A percentile compares a stretch with the other conserved stretches of the same genome.
Evolutionary conservation across 2,888 invertebrate genomes (phyloP).

Genomic region (Epirrita christyi): DNA sequence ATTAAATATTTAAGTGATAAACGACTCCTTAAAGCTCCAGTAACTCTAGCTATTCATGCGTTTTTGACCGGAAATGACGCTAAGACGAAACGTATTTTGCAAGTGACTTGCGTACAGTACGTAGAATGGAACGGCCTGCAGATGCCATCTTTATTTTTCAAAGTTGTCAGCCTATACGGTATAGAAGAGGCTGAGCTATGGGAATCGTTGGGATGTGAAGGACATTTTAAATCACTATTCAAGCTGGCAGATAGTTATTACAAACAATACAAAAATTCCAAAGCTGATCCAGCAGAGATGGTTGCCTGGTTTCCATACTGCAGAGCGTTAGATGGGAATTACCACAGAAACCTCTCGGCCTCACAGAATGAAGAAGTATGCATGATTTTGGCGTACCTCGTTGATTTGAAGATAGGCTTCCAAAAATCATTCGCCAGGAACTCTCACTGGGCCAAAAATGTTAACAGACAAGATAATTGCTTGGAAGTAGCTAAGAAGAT

Average conservation of each 20-base stretch:
- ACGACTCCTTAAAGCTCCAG: background rate
- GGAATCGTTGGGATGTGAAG: slow-evolving; percentile 8
- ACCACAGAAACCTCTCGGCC: slow-evolving; percentile 22
- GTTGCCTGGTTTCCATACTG: slow-evolving; percentile 30
- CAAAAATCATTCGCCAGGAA: slow-evolving; percentile 22
- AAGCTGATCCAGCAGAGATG: slow-evolving; percentile 8
- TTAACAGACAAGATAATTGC: background rate
- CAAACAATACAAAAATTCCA: slow-evolving; percentile 14
- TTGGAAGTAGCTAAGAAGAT: slow-evolving; percentile 4
- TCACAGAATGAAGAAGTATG: slow-evolving; percentile 14
- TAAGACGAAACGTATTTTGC: slow-evolving; percentile 22
- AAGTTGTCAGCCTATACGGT: slow-evolving; percentile 22
- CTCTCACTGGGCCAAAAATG: slow-evolving; percentile 26
- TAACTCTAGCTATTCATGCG: slow-evolving; percentile 21
- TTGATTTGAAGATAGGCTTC: slow-evolving; percentile 31
- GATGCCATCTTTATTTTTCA: slow-evolving; percentile 27
- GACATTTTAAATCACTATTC: slow-evolving; percentile 1
- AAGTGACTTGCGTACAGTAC: slow-evolving; percentile 27
- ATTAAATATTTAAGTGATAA: background rate
- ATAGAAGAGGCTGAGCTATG: slow-evolving; percentile 24
- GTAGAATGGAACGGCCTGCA: slow-evolving; percentile 34
- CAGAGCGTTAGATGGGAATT: slow-evolving; percentile 10
- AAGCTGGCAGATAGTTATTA: slow-evolving; percentile 20
- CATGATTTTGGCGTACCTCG: slow-evolving; percentile 23
- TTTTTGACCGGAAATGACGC: slow-evolving; percentile 24